Conservation (phyloP, 2,888 invertebrate species). For the Proisotoma minuta region DNA sequence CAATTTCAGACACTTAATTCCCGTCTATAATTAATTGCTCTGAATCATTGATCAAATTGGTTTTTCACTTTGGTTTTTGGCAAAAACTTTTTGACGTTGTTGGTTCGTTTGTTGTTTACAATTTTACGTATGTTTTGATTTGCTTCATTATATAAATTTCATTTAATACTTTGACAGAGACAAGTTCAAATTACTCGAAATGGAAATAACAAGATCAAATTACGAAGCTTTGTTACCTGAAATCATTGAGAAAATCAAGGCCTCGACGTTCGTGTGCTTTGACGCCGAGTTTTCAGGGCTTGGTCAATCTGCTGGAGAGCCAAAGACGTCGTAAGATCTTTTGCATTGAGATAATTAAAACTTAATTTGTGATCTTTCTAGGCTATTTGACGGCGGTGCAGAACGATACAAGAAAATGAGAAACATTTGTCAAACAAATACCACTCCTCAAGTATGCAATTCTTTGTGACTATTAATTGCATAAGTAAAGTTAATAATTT, state of each 20-base stretch:
- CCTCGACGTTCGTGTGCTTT: conserved; percentile 62
- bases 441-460: conserved; percentile 25
- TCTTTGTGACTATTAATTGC: too few relatives aligned
- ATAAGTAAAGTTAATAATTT: not conserved
- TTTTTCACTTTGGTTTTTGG: not conserved
- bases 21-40: too few relatives aligned
- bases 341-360: not conserved
- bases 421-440: conserved; percentile 34
- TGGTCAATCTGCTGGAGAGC: not conserved
- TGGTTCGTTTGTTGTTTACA: not conserved
- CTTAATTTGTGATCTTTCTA: conserved; percentile 49
- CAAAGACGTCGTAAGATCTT: conserved; percentile 16
- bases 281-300: conserved; percentile 71
- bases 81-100: not conserved
- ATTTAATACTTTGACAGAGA: too few relatives aligned
- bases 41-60: too few relatives aligned
- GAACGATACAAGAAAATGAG: conserved; percentile 58
- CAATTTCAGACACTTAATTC: too few relatives aligned
- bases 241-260: conserved; percentile 57
- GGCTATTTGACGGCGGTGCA: conserved; percentile 59
- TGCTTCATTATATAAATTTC: too few relatives aligned
- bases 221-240: conserved; percentile 58
- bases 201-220: conserved; percentile 60
- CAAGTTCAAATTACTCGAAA: too few relatives aligned
- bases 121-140: too few relatives aligned